Evolutionary conservation across 2,797 vertebrate species (phyloP).

Genomic region (Erithacus rubecula): DNA sequence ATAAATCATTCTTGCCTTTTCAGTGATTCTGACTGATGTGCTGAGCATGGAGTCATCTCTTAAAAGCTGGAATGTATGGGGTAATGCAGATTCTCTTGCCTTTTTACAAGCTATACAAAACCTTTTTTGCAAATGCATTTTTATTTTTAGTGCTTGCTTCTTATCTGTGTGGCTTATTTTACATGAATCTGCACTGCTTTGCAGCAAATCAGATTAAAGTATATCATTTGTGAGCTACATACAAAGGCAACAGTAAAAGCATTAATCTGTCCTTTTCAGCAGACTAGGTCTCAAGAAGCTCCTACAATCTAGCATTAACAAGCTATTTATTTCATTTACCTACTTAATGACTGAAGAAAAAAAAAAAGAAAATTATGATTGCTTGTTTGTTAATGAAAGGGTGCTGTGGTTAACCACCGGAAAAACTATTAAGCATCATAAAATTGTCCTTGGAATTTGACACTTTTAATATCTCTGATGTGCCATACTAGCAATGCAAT

Average conservation of each 20-base stretch:
- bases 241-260: neutral
- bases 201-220: constrained; percentile 52
- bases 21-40: constrained; percentile 33
- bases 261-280: constrained; percentile 61
- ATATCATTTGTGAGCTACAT: constrained; percentile 13
- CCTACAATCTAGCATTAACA: constrained; percentile 39
- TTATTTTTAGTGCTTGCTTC: constrained; percentile 32
- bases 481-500: neutral
- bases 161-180: constrained; percentile 42
- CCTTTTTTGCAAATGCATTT: constrained; percentile 16
- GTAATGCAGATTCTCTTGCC: neutral
- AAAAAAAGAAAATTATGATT: constrained; percentile 41
- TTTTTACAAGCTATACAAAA: constrained; percentile 23
- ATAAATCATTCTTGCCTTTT: constrained; percentile 41
- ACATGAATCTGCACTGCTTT: constrained; percentile 21
- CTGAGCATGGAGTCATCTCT: neutral
- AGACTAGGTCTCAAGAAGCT: constrained; percentile 43
- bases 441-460: constrained; percentile 69
- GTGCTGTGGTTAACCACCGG: constrained; percentile 61
- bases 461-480: constrained; percentile 29
- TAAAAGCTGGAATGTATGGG: neutral
- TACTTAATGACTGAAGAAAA: constrained; percentile 46
- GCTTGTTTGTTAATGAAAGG: constrained; percentile 70
- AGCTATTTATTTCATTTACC: constrained; percentile 68
- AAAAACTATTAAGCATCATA: constrained; percentile 62